Base-by-base conservation (phyloP, 2,113 vertebrate species). In the Xiphophorus couchianus region DNA sequence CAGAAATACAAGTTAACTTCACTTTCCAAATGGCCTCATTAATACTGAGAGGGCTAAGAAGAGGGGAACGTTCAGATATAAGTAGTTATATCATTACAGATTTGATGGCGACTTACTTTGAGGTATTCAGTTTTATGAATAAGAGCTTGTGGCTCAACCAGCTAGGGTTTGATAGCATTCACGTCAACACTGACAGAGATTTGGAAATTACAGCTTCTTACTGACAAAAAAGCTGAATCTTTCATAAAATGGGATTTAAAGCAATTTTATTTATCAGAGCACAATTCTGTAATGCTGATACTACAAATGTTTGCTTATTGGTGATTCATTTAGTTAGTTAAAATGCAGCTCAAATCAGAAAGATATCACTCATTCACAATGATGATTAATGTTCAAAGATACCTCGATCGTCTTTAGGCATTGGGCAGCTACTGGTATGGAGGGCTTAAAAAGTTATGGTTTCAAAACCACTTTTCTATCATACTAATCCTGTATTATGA, bases 1-100 rank as follows among this genome's bases (percentile, higher is more conserved):
- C 54, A 76, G 60, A 81, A 71, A 68, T 66, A 66, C 44, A 58
- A 51, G 13, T 66, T 80, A 25, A 67, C 10, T 77, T 82, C 33
- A 5, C 62, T 31, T 76, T 74, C 62, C 63, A 3, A 82, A 81
- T 29, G 68, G 58, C 61, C 28, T 82, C 42, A 14, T 58, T 12
- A 51, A 48, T 29, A 27, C 22, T 35, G 27, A 61, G 48, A 77
- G 62, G 27, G 58, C 17, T 63, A 54, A 27, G 6, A 54, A 14
- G 51, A 64, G 51, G 39, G 17, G 29, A 25, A 37, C 64, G 44
- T 76, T 68, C 42, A 29, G 11, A 62, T 33, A 51, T 25, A 54
- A 29, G 28, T 71, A 22, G 28, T 71, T 73, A n/a, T 33, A 1
- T 51, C 62, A 33, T 27, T 22, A 51, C 31, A 65, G 8, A 73